Conservation (phyloP, 2,888 invertebrate species). For the Lutraria lutraria region DNA sequence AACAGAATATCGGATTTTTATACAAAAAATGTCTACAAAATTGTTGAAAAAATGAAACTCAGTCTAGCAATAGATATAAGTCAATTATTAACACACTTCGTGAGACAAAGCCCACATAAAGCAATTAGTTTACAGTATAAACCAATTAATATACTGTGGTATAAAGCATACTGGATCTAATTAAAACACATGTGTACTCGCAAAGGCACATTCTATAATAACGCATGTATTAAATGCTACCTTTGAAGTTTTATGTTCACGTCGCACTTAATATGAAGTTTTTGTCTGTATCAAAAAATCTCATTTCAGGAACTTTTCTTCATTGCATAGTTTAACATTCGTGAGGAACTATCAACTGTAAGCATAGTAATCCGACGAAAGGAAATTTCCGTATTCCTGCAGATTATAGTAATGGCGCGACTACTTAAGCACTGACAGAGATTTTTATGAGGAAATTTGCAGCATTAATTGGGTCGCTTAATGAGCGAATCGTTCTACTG, state of each 20-base stretch:
- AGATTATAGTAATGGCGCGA: background rate
- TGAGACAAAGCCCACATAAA: background rate
- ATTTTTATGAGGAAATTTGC: constrained; percentile 2
- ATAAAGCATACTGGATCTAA: background rate
- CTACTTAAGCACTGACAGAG: background rate
- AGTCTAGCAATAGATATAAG: background rate
- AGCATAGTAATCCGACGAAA: background rate
- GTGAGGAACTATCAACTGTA: background rate
- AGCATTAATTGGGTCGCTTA: background rate
- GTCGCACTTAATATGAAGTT: constrained; percentile 15
- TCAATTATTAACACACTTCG: background rate
- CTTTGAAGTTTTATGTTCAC: constrained; percentile 13
- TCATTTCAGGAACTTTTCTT: background rate
- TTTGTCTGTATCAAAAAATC: constrained; percentile 7
- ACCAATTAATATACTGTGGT: background rate
- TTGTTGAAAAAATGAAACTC: background rate
- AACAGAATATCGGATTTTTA: no score
- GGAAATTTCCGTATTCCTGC: background rate
- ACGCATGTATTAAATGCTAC: constrained; percentile 13
- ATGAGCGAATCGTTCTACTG: background rate
- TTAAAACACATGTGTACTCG: constrained; percentile 12
- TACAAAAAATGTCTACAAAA: background rate
- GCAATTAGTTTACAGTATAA: background rate
- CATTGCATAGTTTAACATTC: background rate
- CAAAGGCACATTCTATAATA: background rate